A percentile compares a stretch with the other conserved stretches of the same genome.
Conservation (phyloP, 1,140 invertebrate species). For the Brachionus manjavacas region DNA sequence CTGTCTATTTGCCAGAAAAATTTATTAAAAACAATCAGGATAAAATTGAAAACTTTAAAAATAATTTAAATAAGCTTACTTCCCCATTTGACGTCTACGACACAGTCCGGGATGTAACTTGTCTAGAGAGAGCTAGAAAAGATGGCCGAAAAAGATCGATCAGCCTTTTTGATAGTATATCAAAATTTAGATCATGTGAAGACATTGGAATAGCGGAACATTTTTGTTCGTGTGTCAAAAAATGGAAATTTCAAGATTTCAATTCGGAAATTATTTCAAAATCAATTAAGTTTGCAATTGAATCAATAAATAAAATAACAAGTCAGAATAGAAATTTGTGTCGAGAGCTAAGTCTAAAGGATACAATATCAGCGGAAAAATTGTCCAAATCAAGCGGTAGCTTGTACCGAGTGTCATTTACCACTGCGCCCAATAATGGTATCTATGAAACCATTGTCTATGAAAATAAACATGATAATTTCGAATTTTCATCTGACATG, state of each 20-base stretch:
- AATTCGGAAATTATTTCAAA: conserved; percentile 54
- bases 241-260: conserved; percentile 61
- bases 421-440: conserved; percentile 69
- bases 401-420: conserved; percentile 72
- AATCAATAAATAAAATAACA: conserved; percentile 66
- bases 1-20: conserved; percentile 4
- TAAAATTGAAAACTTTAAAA: not conserved
- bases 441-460: conserved; percentile 70
- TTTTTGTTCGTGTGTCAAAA: conserved; percentile 85
- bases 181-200: conserved; percentile 70
- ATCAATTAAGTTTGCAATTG: conserved; percentile 62
- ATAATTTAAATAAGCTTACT: conserved; percentile 61
- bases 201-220: conserved; percentile 83
- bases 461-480: conserved; percentile 59
- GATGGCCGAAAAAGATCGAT: not conserved
- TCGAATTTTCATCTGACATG: conserved; percentile 55
- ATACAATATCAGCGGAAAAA: conserved; percentile 67
- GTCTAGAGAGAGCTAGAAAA: not conserved
- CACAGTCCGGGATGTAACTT: conserved; percentile 61
- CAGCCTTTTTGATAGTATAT: conserved; percentile 63
- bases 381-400: conserved; percentile 63
- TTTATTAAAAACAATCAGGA: not conserved
- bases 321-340: conserved; percentile 63
- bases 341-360: conserved; percentile 60
- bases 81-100: conserved; percentile 77